Evolutionary conservation across 1,140 invertebrate genomes (phyloP), one percentile per base, ranked within the genome.

Genomic region (Leptestheria dahalacensis): DNA sequence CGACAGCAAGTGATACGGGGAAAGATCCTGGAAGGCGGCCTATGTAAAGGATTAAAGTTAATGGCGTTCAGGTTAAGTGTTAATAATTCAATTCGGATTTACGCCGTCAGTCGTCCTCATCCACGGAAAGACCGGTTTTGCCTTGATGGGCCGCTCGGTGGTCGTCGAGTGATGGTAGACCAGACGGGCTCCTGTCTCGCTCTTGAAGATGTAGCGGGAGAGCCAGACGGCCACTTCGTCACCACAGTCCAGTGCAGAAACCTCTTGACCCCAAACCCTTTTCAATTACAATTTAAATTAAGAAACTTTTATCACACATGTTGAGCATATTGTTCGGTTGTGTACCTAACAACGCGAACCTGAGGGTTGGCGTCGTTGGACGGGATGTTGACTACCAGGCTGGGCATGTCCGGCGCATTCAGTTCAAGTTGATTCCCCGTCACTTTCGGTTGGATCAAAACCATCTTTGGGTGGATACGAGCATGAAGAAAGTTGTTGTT

Each of bases 21-120:
- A 73, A 26, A 76, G 72, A 65, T 82, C 80, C 28, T 77, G 70
- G 59, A 79, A 75, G 0, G 77, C 78, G 12, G 80, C 79, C 80
- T 80, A 46, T 4, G 66, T 3, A 46, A 52, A 64, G 53, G 51
- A 48, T n/a, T n/a, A n/a, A n/a, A n/a, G n/a, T n/a, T n/a, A n/a
- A n/a, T n/a, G n/a, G n/a, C n/a, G n/a, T n/a, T n/a, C n/a, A n/a
- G n/a, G n/a, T n/a, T n/a, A n/a, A n/a, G n/a, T n/a, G n/a, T n/a
- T n/a, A n/a, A n/a, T 33, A 20, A 51, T 64, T 53, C 47, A 58
- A 28, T 61, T 57, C 12, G 51, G 24, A 24, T 15, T 55, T 55
- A 55, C 53, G n/a, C 58, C 58, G 49, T 60, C 58, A 15, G 20
- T 51, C 11, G 15, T 3, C 9, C 26, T 24, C 58, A 60, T 60